Percentiles rank a stretch among this genome's conserved stretches.
Conservation (phyloP, 2,888 invertebrate species). For the Melanophora roralis region DNA sequence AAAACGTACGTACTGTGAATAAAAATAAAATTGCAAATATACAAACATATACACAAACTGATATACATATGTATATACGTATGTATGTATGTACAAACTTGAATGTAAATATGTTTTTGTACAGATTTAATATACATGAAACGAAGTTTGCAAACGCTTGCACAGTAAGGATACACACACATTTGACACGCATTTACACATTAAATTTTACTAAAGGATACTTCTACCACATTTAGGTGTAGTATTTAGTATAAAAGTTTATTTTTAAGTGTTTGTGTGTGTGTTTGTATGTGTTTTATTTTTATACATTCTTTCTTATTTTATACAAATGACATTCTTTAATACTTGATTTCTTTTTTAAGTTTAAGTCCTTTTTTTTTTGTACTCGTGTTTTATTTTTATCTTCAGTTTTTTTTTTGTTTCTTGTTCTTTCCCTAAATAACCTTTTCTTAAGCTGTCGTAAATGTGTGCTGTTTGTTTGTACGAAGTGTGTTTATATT, state of each 20-base stretch:
- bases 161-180: not conserved
- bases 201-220: not conserved
- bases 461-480: constrained; percentile 2
- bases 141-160: not conserved
- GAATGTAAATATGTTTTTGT: too few relatives aligned
- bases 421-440: not conserved
- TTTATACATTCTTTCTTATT: constrained; percentile 10
- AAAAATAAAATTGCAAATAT: constrained; percentile 42
- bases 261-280: not conserved
- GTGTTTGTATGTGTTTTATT: not conserved
- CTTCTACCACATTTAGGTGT: not conserved
- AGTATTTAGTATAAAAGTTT: not conserved
- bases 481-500: not conserved
- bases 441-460: constrained; percentile 40
- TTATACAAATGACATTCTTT: constrained; percentile 41
- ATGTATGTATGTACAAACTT: not conserved
- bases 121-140: not conserved
- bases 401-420: not conserved
- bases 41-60: not conserved
- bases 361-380: constrained; percentile 16
- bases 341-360: constrained; percentile 45
- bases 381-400: not conserved
- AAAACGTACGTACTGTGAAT: constrained; percentile 50
- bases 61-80: not conserved
- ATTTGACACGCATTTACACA: not conserved